Evolutionary conservation across 2,888 invertebrate genomes (phyloP), one percentile per base, ranked within the genome.

Genomic region (Scaptomyza parva): DNA sequence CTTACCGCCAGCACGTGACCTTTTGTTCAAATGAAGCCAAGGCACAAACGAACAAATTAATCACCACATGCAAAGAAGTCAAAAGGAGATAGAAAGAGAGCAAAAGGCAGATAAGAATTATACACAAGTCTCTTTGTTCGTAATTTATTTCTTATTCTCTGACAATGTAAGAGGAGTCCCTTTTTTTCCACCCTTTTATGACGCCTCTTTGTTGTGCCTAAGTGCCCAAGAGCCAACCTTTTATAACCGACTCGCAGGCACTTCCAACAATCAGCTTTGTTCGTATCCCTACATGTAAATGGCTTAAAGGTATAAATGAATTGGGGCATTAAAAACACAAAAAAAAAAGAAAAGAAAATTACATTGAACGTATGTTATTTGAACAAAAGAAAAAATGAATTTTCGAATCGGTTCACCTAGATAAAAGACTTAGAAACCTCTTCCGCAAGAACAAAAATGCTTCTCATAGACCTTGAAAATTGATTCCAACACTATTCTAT

Each of bases 1-100:
- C 90, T 89, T 68, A 91, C 88, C 63, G 91, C 91, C 74, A 89
- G 87, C 86, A 91, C 91, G 88, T 91, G 89, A 91, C 91, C 91
- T 91, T 89, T 89, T 88, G 83, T 84, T 53, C 47, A 76, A 76
- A 69, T 68, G 43, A 43, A 78, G 69, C 60, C 78, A 57, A 58
- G 44, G 35, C 45, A 53, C 61, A 60, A 68, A 58, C 62, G 70
- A 59, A 65, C 68, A 73, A 70, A 82, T 66, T 68, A 75, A 75
- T 75, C 83, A 80, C 65, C 67, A 71, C 78, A 79, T 73, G 66
- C 48, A 77, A 79, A 62, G 58, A 61, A 18, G 26, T 43, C 52
- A 84, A 70, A 81, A 73, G 70, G 65, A 81, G 73, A 75, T 76
- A 78, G 78, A 59, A 40, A 47, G 62, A 76, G 63, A 83, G 72